Conservation (phyloP, 2,113 vertebrate genomes). For the Zosterops hypoxanthus region DNA sequence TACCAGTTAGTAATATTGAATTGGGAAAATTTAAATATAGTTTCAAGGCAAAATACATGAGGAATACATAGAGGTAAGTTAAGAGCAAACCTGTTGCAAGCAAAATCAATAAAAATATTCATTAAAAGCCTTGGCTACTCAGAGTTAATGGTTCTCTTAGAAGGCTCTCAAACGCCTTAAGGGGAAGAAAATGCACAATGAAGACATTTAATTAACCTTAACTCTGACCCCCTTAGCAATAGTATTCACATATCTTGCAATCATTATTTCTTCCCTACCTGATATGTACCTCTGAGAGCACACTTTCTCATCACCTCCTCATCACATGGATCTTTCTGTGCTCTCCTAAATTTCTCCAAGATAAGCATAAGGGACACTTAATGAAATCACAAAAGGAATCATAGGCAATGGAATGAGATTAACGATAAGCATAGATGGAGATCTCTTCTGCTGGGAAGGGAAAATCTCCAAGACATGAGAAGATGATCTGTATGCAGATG, state of each 20-base stretch:
- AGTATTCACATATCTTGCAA: constrained; percentile 5
- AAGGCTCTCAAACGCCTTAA: constrained; percentile 43
- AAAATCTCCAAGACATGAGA: background rate
- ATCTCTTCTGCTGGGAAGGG: background rate
- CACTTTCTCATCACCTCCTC: constrained; percentile 21
- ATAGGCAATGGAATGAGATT: background rate
- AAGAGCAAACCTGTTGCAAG: constrained; percentile 33
- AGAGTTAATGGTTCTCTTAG: constrained; percentile 36
- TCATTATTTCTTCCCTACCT: constrained; percentile 30
- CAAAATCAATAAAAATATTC: constrained; percentile 55
- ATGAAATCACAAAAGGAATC: background rate
- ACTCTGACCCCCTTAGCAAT: constrained; percentile 34
- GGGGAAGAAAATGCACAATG: constrained; percentile 41
- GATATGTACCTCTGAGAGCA: background rate
- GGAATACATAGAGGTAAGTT: background rate
- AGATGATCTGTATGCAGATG: background rate
- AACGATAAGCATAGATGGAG: background rate
- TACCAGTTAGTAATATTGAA: background rate
- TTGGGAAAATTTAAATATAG: background rate
- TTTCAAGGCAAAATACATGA: constrained; percentile 27
- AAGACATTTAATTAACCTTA: constrained; percentile 68
- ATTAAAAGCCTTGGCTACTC: constrained; percentile 24
- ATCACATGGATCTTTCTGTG: background rate
- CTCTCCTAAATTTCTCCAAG: constrained; percentile 18
- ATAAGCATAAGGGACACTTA: constrained; percentile 1